Percentiles rank a stretch among this genome's conserved stretches.
These are phyloP conservation scores for Micromesistius poutassou DNA, from an alignment of 2,797 vertebrate species.

Conservation along the genomic window DNA sequence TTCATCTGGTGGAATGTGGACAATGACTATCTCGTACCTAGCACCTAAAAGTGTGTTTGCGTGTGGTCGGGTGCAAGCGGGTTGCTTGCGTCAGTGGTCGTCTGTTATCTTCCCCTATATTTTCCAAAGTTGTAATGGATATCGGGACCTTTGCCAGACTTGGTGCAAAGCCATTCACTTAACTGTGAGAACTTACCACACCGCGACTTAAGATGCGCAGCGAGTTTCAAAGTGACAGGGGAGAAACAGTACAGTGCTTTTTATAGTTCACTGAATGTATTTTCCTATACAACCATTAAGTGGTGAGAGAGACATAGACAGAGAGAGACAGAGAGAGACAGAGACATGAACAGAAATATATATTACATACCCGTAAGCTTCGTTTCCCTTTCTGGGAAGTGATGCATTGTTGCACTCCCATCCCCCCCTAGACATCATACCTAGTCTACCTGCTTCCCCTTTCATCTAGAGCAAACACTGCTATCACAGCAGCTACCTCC, in stretches of 20 bases:
- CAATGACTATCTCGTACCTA: conserved; percentile 36
- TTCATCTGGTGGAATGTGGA: not conserved
- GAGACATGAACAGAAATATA: not conserved
- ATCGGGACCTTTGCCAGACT: conserved; percentile 42
- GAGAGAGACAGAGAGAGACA: too few species aligned
- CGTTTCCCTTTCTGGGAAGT: not conserved
- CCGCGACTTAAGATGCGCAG: conserved; percentile 12
- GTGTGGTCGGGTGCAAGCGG: conserved; percentile 17
- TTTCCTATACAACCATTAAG: not conserved
- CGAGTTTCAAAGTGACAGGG: conserved; percentile 8
- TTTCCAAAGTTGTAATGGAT: conserved; percentile 51
- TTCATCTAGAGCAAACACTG: conserved; percentile 47
- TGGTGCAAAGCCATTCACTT: conserved; percentile 33
- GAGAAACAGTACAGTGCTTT: not conserved
- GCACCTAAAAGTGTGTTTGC: conserved; percentile 28
- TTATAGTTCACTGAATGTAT: not conserved
- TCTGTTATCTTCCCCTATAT: conserved; percentile 53
- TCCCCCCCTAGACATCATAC: not conserved
- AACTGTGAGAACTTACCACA: conserved; percentile 19
- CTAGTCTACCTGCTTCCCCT: conserved; percentile 33
- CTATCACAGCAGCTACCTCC: conserved; percentile 31
- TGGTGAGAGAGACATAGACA: too few species aligned
- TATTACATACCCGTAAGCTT: not conserved
- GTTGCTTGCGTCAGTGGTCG: conserved; percentile 42
- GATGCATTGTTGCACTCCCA: not conserved